These are phyloP conservation scores for Morpho achilles DNA, from an alignment of 2,888 invertebrate genomes.

Conservation along the genomic window DNA sequence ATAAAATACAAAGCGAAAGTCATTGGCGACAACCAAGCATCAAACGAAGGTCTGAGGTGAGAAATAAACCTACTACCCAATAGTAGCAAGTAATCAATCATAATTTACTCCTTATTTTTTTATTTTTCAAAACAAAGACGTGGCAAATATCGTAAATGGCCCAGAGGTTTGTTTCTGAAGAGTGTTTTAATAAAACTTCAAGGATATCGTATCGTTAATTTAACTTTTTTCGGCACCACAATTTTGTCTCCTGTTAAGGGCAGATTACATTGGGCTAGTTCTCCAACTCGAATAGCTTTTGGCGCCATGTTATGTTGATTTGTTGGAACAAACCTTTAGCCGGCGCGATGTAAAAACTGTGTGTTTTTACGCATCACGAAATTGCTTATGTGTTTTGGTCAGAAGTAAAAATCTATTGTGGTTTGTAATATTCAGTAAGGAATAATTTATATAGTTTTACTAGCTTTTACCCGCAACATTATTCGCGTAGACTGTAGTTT, in stretches of 20 bases:
- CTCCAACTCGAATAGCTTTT: conserved; percentile 21
- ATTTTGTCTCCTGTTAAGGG: conserved; percentile 20
- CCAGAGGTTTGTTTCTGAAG: conserved; percentile 16
- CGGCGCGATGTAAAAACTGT: conserved; percentile 3
- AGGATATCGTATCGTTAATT: conserved; percentile 42
- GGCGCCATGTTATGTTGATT: conserved; percentile 24
- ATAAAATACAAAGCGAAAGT: no score
- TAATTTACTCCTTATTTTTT: no score
- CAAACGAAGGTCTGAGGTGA: no score
- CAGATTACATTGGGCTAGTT: conserved; percentile 23
- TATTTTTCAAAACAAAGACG: no score
- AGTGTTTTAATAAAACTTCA: conserved; percentile 50
- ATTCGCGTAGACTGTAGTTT: no score
- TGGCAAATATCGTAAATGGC: no score
- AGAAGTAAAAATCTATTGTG: conserved; percentile 1
- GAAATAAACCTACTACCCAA: no score
- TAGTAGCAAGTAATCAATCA: no score
- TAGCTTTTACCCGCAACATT: no score
- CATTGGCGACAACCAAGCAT: no score
- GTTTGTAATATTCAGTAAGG: neutral
- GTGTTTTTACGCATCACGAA: neutral
- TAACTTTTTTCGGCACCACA: conserved; percentile 41
- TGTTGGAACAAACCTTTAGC: conserved; percentile 11
- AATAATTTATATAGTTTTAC: no score
- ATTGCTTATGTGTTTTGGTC: neutral